phyloP scores from a whole-genome alignment of 2,113 vertebrate genomes.

The Pelvicachromis taeniatus region DNA sequence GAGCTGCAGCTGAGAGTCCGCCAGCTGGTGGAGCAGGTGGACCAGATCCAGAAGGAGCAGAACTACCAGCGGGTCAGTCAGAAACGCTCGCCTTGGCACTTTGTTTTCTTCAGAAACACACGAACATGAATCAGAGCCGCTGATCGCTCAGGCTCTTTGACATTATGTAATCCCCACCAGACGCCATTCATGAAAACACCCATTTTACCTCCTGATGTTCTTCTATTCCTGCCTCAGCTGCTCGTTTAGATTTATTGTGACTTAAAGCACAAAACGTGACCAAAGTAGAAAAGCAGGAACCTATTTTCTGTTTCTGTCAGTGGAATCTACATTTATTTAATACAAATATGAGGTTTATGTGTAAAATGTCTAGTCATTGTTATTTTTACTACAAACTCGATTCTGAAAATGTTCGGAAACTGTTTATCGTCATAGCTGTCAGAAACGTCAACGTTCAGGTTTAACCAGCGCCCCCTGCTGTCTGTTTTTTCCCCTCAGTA shows the following conservation, averaged over 20 bases:
- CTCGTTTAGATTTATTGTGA: background rate
- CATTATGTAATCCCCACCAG: background rate
- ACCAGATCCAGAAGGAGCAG: conserved; percentile 94
- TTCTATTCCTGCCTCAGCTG: background rate
- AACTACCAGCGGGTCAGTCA: conserved; percentile 86
- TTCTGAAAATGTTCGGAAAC: background rate
- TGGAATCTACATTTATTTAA: background rate
- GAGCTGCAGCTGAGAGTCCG: conserved; percentile 86
- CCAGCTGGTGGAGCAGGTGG: conserved; percentile 89
- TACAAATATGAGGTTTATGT: background rate
- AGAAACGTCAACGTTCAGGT: background rate
- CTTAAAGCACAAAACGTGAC: background rate
- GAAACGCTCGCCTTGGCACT: no score
- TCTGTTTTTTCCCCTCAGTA: conserved; percentile 68
- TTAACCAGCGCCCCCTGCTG: background rate
- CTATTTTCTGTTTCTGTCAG: background rate
- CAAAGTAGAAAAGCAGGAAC: background rate
- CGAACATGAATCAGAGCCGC: background rate
- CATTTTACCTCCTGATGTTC: background rate
- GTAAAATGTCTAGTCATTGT: background rate
- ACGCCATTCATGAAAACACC: background rate
- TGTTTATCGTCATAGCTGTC: background rate
- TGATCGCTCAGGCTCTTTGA: background rate
- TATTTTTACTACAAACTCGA: background rate
- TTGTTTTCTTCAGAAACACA: background rate